Base-by-base conservation (phyloP, 2,888 invertebrate genomes). In the Thera britannica region DNA sequence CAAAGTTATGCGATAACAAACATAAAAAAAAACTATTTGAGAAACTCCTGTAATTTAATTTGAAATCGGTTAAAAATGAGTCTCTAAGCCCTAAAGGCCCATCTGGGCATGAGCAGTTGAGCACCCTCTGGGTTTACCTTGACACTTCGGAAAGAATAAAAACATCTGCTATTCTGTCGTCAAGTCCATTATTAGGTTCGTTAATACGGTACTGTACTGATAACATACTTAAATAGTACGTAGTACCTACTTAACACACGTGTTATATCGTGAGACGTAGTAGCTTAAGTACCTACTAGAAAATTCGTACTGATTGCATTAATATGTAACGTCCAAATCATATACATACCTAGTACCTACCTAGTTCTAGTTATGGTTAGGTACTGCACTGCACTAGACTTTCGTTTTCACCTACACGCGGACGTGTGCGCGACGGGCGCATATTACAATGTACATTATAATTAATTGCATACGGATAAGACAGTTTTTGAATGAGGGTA, bases 401-500 rank as follows among this genome's bases (percentile, higher is more conserved):
- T 38, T 60, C 60, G 9, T 60, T 60, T 60, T 60, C 60, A 59
- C 12, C 8, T 12, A 38, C 59, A 52, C 52, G 49, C 51, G 59
- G 56, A 36, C 49, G 41, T 41, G 41, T 41, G 41, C 11, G 38
- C 51, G 59, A 12, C 23, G 12, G 9, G 34, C n/a, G 7, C 38
- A 23, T 23, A 23, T 23, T 23, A 23, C 7, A 5, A 48, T 35
- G 41, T 41, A 41, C 7, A 23, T 23, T 3, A 41, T 41, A 41
- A 41, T 41, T 41, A 41, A 41, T 41, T 41, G 7, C 41, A 41
- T 41, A 41, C 41, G 2, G 7, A 1, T 23, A 51, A 23, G 2
- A 51, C 12, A 23, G 23, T 23, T 23, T 23, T 23, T 23, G 23
- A 23, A 23, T 23, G 23, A 23, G 23, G 23, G 23, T 23, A 23